These are phyloP conservation scores for Drosophila ohnishii DNA, from an alignment of 1,140 invertebrate species.

Conservation along the genomic window DNA sequence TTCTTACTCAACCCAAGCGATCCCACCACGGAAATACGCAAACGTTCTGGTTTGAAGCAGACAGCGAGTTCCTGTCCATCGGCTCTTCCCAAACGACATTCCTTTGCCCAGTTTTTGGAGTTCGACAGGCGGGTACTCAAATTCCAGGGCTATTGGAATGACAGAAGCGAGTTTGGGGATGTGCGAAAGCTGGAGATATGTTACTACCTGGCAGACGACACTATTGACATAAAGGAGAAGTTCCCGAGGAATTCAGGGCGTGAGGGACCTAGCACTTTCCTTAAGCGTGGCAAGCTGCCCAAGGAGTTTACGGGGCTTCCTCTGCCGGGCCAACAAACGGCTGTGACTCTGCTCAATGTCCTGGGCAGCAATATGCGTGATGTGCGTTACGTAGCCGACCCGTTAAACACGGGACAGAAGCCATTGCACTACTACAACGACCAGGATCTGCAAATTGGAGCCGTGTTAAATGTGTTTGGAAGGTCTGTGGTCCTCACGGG, in stretches of 20 bases:
- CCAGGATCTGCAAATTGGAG: conserved; percentile 91
- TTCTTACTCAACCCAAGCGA: conserved; percentile 73
- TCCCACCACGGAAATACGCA: conserved; percentile 84
- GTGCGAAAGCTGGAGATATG: conserved; percentile 90
- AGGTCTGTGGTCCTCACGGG: conserved; percentile 91
- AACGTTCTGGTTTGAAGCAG: conserved; percentile 71
- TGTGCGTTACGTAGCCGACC: conserved; percentile 86
- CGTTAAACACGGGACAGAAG: conserved; percentile 84
- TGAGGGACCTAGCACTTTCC: conserved; percentile 88
- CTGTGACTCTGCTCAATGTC: conserved; percentile 88
- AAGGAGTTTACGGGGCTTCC: conserved; percentile 85
- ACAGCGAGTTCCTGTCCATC: conserved; percentile 24
- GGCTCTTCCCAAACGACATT: conserved; percentile 68
- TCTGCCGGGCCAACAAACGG: conserved; percentile 85
- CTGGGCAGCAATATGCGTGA: conserved; percentile 85
- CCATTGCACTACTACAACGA: conserved; percentile 86
- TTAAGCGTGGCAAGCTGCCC: conserved; percentile 90
- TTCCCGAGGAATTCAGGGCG: conserved; percentile 87
- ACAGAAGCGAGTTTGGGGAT: conserved; percentile 89
- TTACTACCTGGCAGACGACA: conserved; percentile 95
- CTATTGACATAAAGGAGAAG: conserved; percentile 93
- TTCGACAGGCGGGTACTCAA: conserved; percentile 90
- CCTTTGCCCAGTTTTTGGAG: conserved; percentile 89
- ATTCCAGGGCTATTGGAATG: conserved; percentile 96
- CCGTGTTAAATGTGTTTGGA: conserved; percentile 90